Evolutionary conservation across 2,113 vertebrate genomes (phyloP), one percentile per base, ranked within the genome.

Genomic region (Alexandromys fortis): DNA sequence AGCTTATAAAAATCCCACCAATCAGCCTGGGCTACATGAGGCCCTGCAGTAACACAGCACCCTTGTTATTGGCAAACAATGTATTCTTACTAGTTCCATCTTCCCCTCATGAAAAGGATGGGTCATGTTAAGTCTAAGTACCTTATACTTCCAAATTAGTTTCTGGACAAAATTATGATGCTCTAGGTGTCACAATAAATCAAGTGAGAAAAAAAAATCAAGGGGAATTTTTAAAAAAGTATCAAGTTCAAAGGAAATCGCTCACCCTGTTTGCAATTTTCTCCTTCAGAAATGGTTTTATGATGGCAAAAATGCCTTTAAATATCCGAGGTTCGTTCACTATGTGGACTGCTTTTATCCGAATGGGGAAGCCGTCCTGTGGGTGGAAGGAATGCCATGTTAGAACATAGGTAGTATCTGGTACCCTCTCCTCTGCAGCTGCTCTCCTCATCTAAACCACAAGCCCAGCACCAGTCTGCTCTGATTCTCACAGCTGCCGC

Each of bases 301-400:
- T 99, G 97, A 99, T 99, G 82, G 99, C 99, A 98, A 99, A 99
- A 98, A 99, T 99, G 95, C 99, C 99, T 98, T 99, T 99, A 98
- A 99, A 99, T 98, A 99, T 99, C 91, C 99, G 98, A 52, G 99
- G 99, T 96, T 99, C 99, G 70, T 99, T 99, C 96, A 99, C 99
- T 35, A 99, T 98, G 97, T 99, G 99, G 89, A 99, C 99, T 0
- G 99, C 99, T 98, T 99, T 99, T 98, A 99, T 99, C 98, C 99
- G 98, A 98, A 99, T 99, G 47, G 99, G 99, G 97, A 99, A 99
- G 76, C 99, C 99, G 93, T 99, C 99, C 99, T 99, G 98, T 68
- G 81, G 93, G 92, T 85, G 35, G 90, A 42, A 97, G 76, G 47
- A 89, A 78, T 4, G 61, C 13, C 90, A 63, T 92, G 92, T 98